phyloP scores from a whole-genome alignment of 1,140 invertebrate species.

The Delia radicum region DNA sequence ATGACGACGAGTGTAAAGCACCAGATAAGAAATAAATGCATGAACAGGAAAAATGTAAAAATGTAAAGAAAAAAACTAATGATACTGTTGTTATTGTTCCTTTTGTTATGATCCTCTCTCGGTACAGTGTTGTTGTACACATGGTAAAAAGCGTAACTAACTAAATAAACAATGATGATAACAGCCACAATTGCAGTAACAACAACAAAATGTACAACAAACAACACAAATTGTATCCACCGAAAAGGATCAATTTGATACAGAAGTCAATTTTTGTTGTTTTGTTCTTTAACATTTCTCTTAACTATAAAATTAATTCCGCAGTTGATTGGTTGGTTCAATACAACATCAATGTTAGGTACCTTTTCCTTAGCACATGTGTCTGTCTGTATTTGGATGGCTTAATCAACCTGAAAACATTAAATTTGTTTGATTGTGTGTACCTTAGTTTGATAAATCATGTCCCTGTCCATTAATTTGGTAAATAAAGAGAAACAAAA shows the following conservation, averaged over 20 bases:
- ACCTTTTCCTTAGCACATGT: not conserved
- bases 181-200: not conserved
- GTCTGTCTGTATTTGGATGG: not conserved
- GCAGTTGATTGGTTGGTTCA: too few relatives aligned
- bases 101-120: not conserved
- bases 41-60: not conserved
- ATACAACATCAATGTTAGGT: not conserved
- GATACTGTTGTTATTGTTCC: not conserved
- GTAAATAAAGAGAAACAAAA: not conserved
- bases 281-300: not conserved
- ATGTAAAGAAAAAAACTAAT: not conserved
- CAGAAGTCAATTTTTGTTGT: not conserved
- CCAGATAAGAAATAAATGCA: not conserved
- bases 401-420: too few relatives aligned
- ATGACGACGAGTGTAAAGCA: not conserved
- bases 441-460: not conserved
- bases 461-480: not conserved
- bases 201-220: not conserved
- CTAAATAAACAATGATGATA: not conserved
- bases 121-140: not conserved
- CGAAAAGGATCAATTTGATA: not conserved
- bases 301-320: too few relatives aligned
- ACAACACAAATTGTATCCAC: not conserved
- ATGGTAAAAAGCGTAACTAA: constrained; percentile 11
- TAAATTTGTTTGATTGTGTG: not conserved